Evolutionary conservation across 2,888 invertebrate genomes (phyloP).

Genomic region (Nineta flava): DNA sequence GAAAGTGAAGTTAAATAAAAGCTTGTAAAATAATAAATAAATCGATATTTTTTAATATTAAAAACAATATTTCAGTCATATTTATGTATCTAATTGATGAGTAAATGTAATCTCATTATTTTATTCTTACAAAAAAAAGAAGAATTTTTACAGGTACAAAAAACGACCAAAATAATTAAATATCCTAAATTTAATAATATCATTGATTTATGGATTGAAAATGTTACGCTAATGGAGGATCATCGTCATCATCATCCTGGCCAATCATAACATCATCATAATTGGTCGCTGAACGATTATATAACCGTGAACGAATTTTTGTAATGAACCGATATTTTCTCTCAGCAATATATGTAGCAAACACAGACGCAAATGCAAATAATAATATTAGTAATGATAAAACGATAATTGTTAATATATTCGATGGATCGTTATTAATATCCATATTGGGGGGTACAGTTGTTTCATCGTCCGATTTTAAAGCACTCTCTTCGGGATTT

Average conservation of each 20-base stretch:
- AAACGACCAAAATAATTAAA: background rate
- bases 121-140: background rate
- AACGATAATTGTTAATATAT: background rate
- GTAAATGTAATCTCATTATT: background rate
- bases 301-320: conserved; percentile 3
- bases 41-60: too few species aligned
- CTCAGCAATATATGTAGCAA: conserved; percentile 5
- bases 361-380: background rate
- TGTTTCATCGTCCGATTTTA: background rate
- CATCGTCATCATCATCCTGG: conserved; percentile 24
- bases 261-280: conserved; percentile 31
- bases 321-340: conserved; percentile 2
- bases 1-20: too few species aligned
- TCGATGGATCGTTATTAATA: background rate
- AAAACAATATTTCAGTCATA: background rate
- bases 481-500: background rate
- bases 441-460: background rate
- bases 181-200: background rate
- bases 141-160: background rate
- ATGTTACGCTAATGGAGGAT: conserved; percentile 18
- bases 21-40: too few species aligned
- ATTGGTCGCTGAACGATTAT: conserved; percentile 17
- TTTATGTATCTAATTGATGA: background rate
- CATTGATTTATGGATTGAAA: background rate
- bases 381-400: background rate